phyloP scores from a whole-genome alignment of 1,140 invertebrate species.

The Euglossa dilemma region DNA sequence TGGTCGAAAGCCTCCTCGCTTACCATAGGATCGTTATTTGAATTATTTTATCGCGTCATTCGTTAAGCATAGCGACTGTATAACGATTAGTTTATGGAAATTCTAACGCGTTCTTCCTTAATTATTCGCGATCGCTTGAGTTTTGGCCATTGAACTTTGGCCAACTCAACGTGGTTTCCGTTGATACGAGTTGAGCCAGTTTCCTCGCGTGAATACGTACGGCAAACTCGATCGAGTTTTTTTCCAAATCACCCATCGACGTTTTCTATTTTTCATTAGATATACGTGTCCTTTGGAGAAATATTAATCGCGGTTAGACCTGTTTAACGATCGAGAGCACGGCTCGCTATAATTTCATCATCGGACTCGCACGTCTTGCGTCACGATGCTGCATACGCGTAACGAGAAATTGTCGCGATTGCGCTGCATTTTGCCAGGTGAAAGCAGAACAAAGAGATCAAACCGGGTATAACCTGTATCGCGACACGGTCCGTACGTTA shows the following conservation, averaged over 20 bases:
- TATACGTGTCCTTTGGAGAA: not conserved
- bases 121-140: too few relatives aligned
- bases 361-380: conserved; percentile 43
- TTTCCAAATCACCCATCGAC: not conserved
- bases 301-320: not conserved
- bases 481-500: not conserved
- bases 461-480: not conserved
- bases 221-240: too few relatives aligned
- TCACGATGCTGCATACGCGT: conserved; percentile 42
- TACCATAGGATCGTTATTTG: not conserved
- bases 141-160: not conserved
- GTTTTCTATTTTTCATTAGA: not conserved
- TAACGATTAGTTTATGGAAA: not conserved
- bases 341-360: conserved; percentile 52
- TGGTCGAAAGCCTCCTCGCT: too few relatives aligned
- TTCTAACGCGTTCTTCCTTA: not conserved
- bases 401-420: conserved; percentile 41
- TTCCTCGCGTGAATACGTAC: not conserved
- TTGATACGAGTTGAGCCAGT: not conserved
- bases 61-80: not conserved
- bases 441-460: conserved; percentile 49
- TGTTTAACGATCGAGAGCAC: conserved; percentile 46
- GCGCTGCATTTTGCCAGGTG: conserved; percentile 1
- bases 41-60: not conserved
- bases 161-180: not conserved